Conservation (phyloP, 2,888 invertebrate species). For the Zeuzera pyrina region DNA sequence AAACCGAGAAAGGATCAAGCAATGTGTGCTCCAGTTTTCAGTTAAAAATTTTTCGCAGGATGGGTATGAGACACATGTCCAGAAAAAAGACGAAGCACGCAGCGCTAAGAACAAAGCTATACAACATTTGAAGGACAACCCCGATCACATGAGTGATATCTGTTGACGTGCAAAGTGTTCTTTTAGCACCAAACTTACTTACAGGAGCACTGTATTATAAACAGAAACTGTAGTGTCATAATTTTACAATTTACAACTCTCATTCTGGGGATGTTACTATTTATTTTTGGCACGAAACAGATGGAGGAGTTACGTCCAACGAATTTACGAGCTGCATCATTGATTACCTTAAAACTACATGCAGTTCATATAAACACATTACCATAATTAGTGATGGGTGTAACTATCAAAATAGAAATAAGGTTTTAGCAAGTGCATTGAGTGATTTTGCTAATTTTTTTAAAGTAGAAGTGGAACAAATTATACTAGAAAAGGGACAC, state of each 20-base stretch:
- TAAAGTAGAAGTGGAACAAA: background rate
- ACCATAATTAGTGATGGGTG: background rate
- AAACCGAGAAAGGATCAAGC: constrained; percentile 4
- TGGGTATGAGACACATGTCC: constrained; percentile 11
- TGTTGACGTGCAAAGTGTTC: constrained; percentile 15
- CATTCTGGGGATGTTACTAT: constrained; percentile 8
- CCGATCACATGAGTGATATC: constrained; percentile 10
- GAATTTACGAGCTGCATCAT: constrained; percentile 12
- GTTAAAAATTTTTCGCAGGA: constrained; percentile 9
- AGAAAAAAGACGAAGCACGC: constrained; percentile 6
- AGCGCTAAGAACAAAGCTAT: constrained; percentile 1
- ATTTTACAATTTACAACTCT: constrained; percentile 11
- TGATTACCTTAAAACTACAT: constrained; percentile 3
- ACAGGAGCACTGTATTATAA: constrained; percentile 13
- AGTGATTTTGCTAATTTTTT: background rate
- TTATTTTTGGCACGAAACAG: constrained; percentile 15
- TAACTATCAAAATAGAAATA: constrained; percentile 1
- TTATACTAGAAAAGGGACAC: background rate
- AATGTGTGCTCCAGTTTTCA: constrained; percentile 9
- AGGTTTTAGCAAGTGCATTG: background rate
- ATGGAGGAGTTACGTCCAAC: constrained; percentile 13
- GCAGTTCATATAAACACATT: background rate
- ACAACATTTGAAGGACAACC: background rate
- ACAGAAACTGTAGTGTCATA: constrained; percentile 13
- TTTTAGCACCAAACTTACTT: constrained; percentile 13